Evolutionary conservation across 2,113 vertebrate genomes (phyloP), one percentile per base, ranked within the genome.

Genomic region (Polyodon spathula): DNA sequence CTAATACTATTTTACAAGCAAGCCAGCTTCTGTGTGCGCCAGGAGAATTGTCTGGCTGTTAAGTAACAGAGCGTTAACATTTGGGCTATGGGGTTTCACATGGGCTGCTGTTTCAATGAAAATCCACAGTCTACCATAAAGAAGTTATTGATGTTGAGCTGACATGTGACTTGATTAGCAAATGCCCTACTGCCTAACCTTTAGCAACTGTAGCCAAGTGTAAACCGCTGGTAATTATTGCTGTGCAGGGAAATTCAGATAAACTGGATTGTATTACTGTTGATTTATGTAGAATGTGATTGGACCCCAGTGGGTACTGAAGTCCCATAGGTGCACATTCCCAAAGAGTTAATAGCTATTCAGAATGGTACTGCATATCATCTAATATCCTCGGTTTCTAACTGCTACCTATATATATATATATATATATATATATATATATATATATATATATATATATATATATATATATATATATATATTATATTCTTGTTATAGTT

Each of bases 141-240:
- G 68, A 81, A 66, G 67, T 78, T 83, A 81, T 73, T 84, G 79
- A 79, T 77, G 74, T 78, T 65, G 59, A 73, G 48, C 38, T 82
- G 77, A 81, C 83, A 83, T 16, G 60, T 52, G 72, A 76, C 71
- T 71, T 83, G 78, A 86, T 83, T 78, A 81, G 76, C 78, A 83
- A 75, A 81, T 74, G 72, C 70, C 75, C 78, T 76, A 44, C 63
- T 61, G 68, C 66, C 66, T 77, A 77, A 84, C 76, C 79, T 76
- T 73, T 79, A 68, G 73, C 69, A 72, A 78, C 65, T 56, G 59
- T 80, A 63, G 63, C 78, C 74, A 69, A 80, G 68, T 73, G 72
- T 70, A 83, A 81, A 77, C 70, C 63, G 71, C 66, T n/a, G 44
- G 67, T 76, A 78, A 85, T 83, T 81, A 82, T 66, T 74, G 72